Base-by-base conservation (phyloP, 2,797 vertebrate genomes). In the Ambastaia sidthimunki region DNA sequence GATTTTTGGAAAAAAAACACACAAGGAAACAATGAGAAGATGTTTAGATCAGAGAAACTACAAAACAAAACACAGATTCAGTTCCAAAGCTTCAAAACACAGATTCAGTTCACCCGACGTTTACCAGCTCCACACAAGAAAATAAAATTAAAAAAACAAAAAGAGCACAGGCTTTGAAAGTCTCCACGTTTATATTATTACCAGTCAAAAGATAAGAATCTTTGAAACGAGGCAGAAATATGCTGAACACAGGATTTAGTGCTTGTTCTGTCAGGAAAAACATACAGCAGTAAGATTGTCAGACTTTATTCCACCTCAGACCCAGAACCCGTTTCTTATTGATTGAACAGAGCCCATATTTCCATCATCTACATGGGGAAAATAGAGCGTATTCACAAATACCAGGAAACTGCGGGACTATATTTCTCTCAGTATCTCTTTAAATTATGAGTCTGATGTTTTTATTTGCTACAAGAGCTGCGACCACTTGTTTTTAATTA, bases 191-290 rank as follows among this genome's bases (percentile, higher is more conserved):
- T n/a, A 66, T 65, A 57, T 18, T 18, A 15, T 52, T 31, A 55
- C 3, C 23, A 25, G 7, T 19, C 23, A 59, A 70, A 60, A 50
- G 75, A 69, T 69, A 31, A 59, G 7, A 69, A 68, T 60, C 12
- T 41, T 23, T 74, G 21, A 59, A 73, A 68, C 41, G 74, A 74
- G 65, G 69, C 19, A 62, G 25, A 62, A 31, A 62, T 62, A 62
- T 28, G 4, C 12, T 15, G 23, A 60, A 66, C 31, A 41, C 52
- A 25, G 48, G 15, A 68, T 76, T 47, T 11, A 21, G n/a, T 12
- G 10, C 62, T 55, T 25, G 18, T 41, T 75, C n/a, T 37, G 62
- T 54, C 48, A 71, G n/a, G 16, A 28, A 15, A 34, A 25, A 15
- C 62, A 68, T 41, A 44, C 28, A 31, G n/a, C 31, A 54, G 28